Conservation (phyloP, 1,140 invertebrate species). For the Yoshiicerus persimilis region DNA sequence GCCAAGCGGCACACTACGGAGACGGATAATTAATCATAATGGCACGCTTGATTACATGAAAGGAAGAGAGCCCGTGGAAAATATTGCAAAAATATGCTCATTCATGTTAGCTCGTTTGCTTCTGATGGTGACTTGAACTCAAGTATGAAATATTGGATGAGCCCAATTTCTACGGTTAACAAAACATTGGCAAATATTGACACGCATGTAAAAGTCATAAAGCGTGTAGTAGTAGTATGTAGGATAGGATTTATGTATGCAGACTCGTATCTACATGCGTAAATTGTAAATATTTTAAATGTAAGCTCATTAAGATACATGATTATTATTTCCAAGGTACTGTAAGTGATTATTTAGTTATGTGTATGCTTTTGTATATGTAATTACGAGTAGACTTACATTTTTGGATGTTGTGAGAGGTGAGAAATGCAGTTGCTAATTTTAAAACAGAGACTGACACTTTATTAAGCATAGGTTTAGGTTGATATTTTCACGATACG, state of each 20-base stretch:
- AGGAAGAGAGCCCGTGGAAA: background rate
- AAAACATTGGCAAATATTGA: background rate
- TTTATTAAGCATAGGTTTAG: background rate
- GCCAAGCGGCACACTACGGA: background rate
- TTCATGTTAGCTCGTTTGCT: background rate
- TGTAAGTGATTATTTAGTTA: background rate
- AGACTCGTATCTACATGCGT: too few relatives aligned
- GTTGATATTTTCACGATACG: background rate
- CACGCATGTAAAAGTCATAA: background rate
- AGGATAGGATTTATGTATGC: background rate
- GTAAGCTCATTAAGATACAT: too few relatives aligned
- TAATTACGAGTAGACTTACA: background rate
- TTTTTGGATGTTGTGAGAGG: background rate
- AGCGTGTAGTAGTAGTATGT: background rate
- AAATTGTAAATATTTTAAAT: too few relatives aligned
- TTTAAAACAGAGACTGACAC: background rate
- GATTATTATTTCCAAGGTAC: background rate
- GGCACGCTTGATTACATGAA: background rate
- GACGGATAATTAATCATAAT: background rate
- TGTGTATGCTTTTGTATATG: background rate
- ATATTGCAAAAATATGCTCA: background rate
- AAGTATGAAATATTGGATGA: background rate
- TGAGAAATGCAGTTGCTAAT: background rate
- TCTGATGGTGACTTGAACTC: background rate
- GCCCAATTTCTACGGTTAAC: background rate